Evolutionary conservation across 1,140 invertebrate species (phyloP).

Genomic region (Bombus fervidus): DNA sequence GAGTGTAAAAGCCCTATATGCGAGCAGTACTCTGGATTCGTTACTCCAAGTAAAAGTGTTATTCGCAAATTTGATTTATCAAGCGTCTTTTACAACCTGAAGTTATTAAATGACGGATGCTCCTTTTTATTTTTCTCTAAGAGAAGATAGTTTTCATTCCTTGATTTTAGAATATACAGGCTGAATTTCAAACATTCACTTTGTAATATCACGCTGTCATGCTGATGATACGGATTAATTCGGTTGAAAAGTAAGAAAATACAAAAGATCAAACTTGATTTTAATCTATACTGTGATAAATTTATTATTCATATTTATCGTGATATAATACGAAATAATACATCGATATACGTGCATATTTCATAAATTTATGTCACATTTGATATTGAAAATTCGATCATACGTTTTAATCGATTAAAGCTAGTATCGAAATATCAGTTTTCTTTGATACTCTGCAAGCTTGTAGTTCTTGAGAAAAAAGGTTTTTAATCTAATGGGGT

Average conservation of each 20-base stretch:
- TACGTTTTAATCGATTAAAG: background rate
- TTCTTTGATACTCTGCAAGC: background rate
- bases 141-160: no score
- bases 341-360: no score
- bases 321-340: background rate
- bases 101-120: background rate
- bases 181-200: no score
- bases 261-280: no score
- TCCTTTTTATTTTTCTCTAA: background rate
- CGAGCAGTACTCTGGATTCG: background rate
- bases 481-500: background rate
- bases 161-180: no score
- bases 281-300: no score
- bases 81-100: no score
- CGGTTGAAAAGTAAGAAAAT: no score
- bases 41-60: background rate
- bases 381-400: background rate
- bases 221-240: no score
- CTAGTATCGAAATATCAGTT: background rate
- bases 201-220: no score
- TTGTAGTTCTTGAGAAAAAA: background rate
- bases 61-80: background rate
- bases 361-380: no score
- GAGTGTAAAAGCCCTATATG: background rate
- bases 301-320: background rate